phyloP scores from a whole-genome alignment of 2,888 invertebrate genomes.

The Eilema caniola region DNA sequence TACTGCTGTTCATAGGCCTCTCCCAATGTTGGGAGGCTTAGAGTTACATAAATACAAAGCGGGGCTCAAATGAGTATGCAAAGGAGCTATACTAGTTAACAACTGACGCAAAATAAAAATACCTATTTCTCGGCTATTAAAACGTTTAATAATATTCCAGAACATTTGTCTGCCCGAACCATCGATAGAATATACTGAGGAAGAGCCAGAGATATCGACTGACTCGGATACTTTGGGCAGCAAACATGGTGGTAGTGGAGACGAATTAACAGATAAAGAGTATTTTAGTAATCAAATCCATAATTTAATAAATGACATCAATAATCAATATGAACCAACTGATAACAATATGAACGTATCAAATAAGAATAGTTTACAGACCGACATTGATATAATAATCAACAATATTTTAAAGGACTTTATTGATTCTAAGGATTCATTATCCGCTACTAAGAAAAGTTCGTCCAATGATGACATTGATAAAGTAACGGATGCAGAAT shows the following conservation, averaged over 20 bases:
- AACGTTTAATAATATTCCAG: constrained; percentile 36
- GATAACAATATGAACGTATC: background rate
- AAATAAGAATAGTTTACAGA: background rate
- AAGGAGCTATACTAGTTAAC: background rate
- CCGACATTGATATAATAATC: background rate
- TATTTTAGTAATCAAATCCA: constrained; percentile 46
- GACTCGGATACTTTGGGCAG: background rate
- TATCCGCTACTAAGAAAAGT: background rate
- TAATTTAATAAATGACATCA: constrained; percentile 35
- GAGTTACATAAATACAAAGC: too few species aligned
- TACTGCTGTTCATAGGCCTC: too few species aligned
- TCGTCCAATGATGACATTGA: background rate
- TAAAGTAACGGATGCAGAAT: background rate
- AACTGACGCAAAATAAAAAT: background rate
- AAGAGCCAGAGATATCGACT: background rate
- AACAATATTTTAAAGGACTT: background rate
- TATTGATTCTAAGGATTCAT: background rate
- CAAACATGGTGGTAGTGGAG: background rate
- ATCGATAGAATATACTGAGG: background rate
- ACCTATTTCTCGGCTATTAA: background rate
- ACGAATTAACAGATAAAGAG: constrained; percentile 16
- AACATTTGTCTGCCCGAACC: constrained; percentile 42
- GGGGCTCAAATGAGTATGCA: too few species aligned
- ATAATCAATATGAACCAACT: background rate
- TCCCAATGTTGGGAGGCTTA: too few species aligned